A percentile compares a stretch with the other conserved stretches of the same genome.
These are phyloP conservation scores for Microctenopoma stevenorrisi DNA, from an alignment of 2,797 vertebrate genomes.

Conservation along the genomic window DNA sequence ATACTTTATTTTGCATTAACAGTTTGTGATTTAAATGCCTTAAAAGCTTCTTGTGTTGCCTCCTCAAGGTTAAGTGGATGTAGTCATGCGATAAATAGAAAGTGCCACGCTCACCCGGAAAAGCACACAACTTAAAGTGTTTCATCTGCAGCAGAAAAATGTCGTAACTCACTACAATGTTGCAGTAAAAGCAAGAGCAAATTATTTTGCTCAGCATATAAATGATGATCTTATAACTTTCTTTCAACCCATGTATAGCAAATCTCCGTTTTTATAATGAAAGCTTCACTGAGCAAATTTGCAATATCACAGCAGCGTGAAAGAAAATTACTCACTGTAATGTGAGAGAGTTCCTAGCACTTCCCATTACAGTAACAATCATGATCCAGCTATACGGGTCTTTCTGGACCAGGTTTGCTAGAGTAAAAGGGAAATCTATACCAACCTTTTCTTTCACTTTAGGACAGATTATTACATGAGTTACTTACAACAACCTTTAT, in stretches of 20 bases:
- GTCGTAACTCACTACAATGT: not conserved
- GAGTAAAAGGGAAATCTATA: not conserved
- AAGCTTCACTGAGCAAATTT: conserved; percentile 33
- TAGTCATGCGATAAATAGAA: conserved; percentile 6
- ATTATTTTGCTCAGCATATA: conserved; percentile 3
- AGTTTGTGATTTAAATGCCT: conserved; percentile 22
- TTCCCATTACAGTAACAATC: conserved; percentile 2
- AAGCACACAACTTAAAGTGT: conserved; percentile 1
- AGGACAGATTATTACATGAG: not conserved
- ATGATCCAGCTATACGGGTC: not conserved
- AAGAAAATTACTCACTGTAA: conserved; percentile 13
- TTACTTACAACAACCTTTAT: not conserved
- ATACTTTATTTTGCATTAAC: conserved; percentile 11
- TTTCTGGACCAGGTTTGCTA: not conserved
- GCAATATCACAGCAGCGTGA: not conserved
- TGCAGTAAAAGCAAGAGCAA: conserved; percentile 1
- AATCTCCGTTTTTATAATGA: not conserved
- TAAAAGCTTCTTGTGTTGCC: conserved; percentile 11
- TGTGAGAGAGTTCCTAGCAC: conserved; percentile 4
- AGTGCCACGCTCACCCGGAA: not conserved
- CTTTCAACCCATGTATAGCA: conserved; percentile 30
- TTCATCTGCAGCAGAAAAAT: conserved; percentile 13
- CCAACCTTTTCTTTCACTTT: too few species aligned
- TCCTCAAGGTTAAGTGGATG: conserved; percentile 16
- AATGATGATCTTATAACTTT: conserved; percentile 28